Evolutionary conservation across 1,140 invertebrate species (phyloP), one percentile per base, ranked within the genome.

Genomic region (Potamilus streckersoni): DNA sequence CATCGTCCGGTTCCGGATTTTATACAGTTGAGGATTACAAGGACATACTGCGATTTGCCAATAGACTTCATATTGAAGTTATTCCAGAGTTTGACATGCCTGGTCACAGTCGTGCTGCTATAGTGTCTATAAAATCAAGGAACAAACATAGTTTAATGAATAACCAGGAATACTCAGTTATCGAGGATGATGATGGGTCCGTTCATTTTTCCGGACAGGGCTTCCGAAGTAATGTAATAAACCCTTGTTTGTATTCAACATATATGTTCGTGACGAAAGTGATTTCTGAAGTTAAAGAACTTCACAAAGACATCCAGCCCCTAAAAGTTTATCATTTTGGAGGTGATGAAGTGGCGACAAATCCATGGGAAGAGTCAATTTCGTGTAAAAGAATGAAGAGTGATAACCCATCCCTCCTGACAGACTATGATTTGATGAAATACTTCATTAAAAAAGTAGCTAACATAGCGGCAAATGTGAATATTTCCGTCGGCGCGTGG

Each of bases 31-130:
- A 65, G 0, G 85, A 89, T n/a, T 88, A 86, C 79, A 70, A 65
- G 17, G 81, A 85, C 49, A 80, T 89, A 20, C 73, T 89, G 8
- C n/a, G 55, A 1, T 76, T 79, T 49, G 87, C 87, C 16, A 74
- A 73, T 5, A 38, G 70, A 12, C 73, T 69, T 14, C 82, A 88
- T 63, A 83, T 89, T 19, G 79, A 84, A 63, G 83, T 88, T 17
- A 85, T 89, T n/a, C 88, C 88, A 1, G 88, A 89, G 79, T 74
- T 89, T 59, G 87, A 89, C 67, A 84, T 86, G 80, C 88, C 87
- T 13, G 87, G 87, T 6, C 87, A 89, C 69, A 75, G 80, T 17
- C 73, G 82, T 13, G 85, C 87, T 15, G 87, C 86, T 59, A 84
- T 89, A 20, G 83, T 76, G 60, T 64, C 84, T 12, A 85, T 89